Evolutionary conservation across 2,888 invertebrate species (phyloP), one percentile per base, ranked within the genome.

Genomic region (Carcina quercana): DNA sequence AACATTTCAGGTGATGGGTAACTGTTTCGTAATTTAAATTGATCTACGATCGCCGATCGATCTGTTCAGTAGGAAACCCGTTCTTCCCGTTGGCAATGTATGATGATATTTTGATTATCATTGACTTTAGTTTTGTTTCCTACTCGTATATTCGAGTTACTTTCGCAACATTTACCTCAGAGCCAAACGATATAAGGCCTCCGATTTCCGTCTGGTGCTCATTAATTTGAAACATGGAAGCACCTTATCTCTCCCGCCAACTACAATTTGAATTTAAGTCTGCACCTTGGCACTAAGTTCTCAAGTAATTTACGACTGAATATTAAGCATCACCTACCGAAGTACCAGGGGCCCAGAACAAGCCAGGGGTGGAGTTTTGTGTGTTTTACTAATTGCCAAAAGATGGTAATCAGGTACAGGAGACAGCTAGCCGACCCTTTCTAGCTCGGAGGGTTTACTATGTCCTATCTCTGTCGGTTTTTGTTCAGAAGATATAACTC

Each of bases 321-420:
- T 80, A 82, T 73, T 79, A 78, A 82, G 69, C 62, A 78, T 83
- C 79, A 82, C 80, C 79, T 80, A 79, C 79, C 80, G 74, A 74
- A 74, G 76, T 72, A 79, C 78, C 80, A 80, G 74, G 76, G 78
- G 79, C 65, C 50, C 69, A 69, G 75, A 74, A 82, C 82, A 84
- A 59, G 78, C 69, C 72, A 73, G 74, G 83, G 85, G 85, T 78
- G 85, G 86, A 86, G 86, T 86, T 86, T 85, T 85, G 85, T 86
- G 80, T 86, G 85, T 86, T 86, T 86, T 86, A 86, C 86, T 86
- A 86, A 86, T 86, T 85, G 84, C 84, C 68, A 83, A 85, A 86
- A 85, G 85, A 86, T 86, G 86, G 75, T 84, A 85, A 85, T 85
- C 83, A 78, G 80, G 67, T 76, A 59, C 58, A 54, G 48, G 67